phyloP scores from a whole-genome alignment of 2,797 vertebrate genomes.

The Carapus acus region DNA sequence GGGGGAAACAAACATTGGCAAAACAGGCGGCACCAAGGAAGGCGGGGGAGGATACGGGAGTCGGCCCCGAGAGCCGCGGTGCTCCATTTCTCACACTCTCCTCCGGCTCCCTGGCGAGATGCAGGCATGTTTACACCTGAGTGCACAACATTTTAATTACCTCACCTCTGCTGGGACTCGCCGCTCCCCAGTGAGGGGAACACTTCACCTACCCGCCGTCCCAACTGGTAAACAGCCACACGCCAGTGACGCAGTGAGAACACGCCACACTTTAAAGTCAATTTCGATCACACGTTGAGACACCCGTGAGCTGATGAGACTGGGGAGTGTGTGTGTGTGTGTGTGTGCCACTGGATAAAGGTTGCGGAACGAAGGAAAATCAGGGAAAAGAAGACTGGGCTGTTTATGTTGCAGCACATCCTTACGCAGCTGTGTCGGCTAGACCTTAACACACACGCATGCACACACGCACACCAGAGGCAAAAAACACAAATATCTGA shows the following conservation, averaged over 20 bases:
- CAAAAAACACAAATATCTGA: conserved; percentile 9
- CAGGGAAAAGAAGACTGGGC: neutral
- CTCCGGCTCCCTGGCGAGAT: conserved; percentile 37
- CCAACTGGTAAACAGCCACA: conserved; percentile 54
- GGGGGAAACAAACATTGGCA: too few species aligned
- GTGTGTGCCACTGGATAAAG: conserved; percentile 7
- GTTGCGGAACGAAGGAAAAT: too few species aligned
- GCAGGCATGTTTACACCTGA: conserved; percentile 53
- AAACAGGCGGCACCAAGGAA: neutral
- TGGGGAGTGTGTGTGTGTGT: conserved; percentile 2
- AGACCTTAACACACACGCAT: conserved; percentile 1
- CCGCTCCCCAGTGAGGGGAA: conserved; percentile 50
- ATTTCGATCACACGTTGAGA: conserved; percentile 20
- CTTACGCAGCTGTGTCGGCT: neutral
- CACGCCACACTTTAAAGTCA: conserved; percentile 29
- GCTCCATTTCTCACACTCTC: conserved; percentile 1
- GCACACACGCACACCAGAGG: neutral
- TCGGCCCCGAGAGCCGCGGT: neutral
- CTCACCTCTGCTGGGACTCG: conserved; percentile 49
- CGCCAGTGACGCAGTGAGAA: conserved; percentile 33
- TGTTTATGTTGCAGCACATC: conserved; percentile 8
- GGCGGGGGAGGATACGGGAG: neutral
- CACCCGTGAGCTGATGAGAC: conserved; percentile 17
- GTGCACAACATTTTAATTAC: conserved; percentile 72
- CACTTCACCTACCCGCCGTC: conserved; percentile 49